phyloP scores from a whole-genome alignment of 2,797 vertebrate genomes.

The Glyptemys insculpta region DNA sequence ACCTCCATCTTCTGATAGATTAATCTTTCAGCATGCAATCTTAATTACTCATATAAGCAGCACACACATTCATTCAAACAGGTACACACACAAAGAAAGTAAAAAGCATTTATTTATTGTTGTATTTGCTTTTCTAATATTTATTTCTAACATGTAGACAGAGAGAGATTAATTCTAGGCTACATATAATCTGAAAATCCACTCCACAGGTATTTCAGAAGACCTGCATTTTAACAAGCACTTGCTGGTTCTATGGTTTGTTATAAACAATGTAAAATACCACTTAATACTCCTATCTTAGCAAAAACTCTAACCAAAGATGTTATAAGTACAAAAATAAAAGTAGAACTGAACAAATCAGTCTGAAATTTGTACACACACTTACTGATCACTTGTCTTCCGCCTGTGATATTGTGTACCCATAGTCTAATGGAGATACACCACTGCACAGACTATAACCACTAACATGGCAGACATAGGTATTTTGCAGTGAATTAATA shows the following conservation, averaged over 20 bases:
- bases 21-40: conserved; percentile 47
- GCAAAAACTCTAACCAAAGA: background rate
- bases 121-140: background rate
- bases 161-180: conserved; percentile 9
- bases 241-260: background rate
- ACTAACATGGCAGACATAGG: background rate
- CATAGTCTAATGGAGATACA: background rate
- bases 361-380: background rate
- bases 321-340: background rate
- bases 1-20: conserved; percentile 61
- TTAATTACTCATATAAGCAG: conserved; percentile 48
- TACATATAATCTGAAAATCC: background rate
- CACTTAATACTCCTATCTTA: background rate
- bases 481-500: background rate
- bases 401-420: background rate
- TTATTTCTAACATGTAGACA: background rate
- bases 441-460: background rate
- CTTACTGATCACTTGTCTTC: background rate
- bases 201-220: background rate
- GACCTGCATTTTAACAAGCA: background rate
- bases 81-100: background rate
- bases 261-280: background rate
- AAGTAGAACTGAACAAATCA: background rate
- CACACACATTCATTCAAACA: background rate
- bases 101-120: background rate